phyloP scores from a whole-genome alignment of 37 sponge, comb jelly and placozoan genomes.

The Spongilla lacustris region DNA sequence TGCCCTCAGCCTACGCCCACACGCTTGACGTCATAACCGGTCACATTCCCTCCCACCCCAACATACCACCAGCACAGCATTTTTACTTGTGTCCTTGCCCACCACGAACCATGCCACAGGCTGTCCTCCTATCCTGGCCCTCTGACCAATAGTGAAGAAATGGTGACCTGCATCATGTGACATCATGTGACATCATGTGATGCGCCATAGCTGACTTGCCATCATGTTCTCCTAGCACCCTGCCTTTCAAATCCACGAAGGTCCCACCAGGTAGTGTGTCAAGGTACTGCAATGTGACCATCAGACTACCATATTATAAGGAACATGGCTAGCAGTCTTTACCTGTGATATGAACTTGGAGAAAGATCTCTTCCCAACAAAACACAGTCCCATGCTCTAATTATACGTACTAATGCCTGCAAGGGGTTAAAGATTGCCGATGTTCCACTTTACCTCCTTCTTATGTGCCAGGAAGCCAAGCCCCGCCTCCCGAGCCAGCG shows the following conservation, averaged over 20 bases:
- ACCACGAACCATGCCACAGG: slow-evolving; percentile 48
- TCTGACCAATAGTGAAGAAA: slow-evolving; percentile 79
- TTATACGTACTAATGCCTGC: neutral
- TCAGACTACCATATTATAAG: too few species aligned
- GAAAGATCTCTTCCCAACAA: slow-evolving; percentile 80
- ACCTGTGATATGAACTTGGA: slow-evolving; percentile 58
- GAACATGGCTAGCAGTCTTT: too few species aligned
- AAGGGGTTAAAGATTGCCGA: too few species aligned
- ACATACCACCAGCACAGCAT: slow-evolving; percentile 48
- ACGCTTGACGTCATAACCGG: neutral
- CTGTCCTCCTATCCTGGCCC: slow-evolving; percentile 63
- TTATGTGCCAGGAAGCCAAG: slow-evolving; percentile 38
- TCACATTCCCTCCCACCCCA: neutral
- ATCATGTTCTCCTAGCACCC: slow-evolving; percentile 57
- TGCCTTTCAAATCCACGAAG: slow-evolving; percentile 49
- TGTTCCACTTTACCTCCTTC: slow-evolving; percentile 55
- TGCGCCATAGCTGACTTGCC: slow-evolving; percentile 16
- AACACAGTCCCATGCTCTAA: slow-evolving; percentile 89
- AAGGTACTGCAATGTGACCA: too few species aligned
- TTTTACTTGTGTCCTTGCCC: slow-evolving; percentile 37
- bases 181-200: neutral
- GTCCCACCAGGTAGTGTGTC: slow-evolving; percentile 37
- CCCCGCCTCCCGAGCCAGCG: slow-evolving; percentile 64
- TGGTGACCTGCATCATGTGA: slow-evolving; percentile 47
- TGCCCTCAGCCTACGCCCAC: slow-evolving; percentile 34